Evolutionary conservation across 2,113 vertebrate genomes (phyloP).

Genomic region (Anser cygnoides): DNA sequence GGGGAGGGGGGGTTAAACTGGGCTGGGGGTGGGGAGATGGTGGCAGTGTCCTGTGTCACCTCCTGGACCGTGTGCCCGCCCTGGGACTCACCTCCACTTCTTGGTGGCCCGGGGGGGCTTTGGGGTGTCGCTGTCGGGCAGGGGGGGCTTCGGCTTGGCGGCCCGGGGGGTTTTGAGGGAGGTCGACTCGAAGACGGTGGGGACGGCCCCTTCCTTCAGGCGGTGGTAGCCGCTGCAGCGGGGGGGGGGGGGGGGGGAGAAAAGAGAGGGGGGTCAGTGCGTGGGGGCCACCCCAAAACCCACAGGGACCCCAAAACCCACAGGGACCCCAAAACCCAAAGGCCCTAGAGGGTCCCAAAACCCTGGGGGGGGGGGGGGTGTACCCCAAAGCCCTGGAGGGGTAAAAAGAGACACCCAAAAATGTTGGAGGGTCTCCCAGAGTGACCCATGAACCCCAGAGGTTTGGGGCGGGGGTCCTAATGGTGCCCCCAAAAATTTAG

Average conservation of each 20-base stretch:
- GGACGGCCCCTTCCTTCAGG: slow-evolving; percentile 87
- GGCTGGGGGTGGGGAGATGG: too few relatives aligned
- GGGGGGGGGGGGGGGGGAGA: neutral
- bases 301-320: neutral
- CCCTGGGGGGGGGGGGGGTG: neutral
- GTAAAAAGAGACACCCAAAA: neutral
- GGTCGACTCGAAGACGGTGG: slow-evolving; percentile 80
- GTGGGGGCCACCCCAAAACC: neutral
- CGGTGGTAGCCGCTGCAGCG: slow-evolving; percentile 84
- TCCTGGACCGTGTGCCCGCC: neutral
- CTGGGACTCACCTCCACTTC: slow-evolving; percentile 66
- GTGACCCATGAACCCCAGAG: neutral
- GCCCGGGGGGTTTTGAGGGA: slow-evolving; percentile 56
- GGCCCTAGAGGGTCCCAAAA: neutral
- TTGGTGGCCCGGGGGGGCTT: slow-evolving; percentile 34
- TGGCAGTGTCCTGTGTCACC: rapidly evolving
- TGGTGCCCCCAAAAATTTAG: neutral
- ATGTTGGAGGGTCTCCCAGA: neutral
- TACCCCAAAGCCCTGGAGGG: neutral
- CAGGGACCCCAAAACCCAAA: too few relatives aligned
- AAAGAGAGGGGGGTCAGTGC: neutral
- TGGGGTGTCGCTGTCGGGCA: neutral
- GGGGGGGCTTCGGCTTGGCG: slow-evolving; percentile 48
- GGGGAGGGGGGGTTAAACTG: neutral
- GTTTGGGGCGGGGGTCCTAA: too few relatives aligned